Evolutionary conservation across 2,888 invertebrate species (phyloP), one percentile per base, ranked within the genome.

Genomic region (Drosophila histrio): DNA sequence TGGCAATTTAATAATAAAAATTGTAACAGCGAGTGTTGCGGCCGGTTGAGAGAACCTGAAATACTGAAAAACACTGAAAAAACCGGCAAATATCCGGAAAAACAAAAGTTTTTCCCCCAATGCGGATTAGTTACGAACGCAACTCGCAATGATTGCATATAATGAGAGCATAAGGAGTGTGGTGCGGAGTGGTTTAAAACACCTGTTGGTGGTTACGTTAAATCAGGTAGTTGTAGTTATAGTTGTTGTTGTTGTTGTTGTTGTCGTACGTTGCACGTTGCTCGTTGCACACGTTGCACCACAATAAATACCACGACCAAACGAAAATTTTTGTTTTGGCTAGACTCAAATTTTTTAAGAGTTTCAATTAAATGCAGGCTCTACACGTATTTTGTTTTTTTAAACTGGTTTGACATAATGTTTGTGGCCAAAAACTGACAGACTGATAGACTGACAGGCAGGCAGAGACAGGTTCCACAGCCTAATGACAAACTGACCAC

Each of bases 341-440:
- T 41, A 59, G 58, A 34, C 59, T n/a, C n/a, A n/a, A n/a, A 71
- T 46, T 72, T 69, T 76, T 62, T 56, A 17, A 19, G 19, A 46
- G 72, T 59, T 70, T 70, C 70, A 79, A 81, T 83, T 77, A 65
- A 79, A 54, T 30, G 77, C 46, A 39, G 62, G 77, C 61, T 59
- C 63, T 58, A 57, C 63, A 68, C 50, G 50, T 50, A 50, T 34
- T 36, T 47, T 28, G 1, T 21, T 30, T 19, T 49, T 47, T 47
- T 57, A 74, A 79, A 86, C 83, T 64, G 84, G 83, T 88, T 88
- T 86, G 83, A 88, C 83, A 84, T 71, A 63, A 79, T 52, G 39
- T 79, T 68, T 62, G 60, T 77, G 69, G 69, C 47, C 74, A 61
- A 47, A 49, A 52, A 22, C 15, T 17, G 28, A 11, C 59, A n/a